A percentile compares a stretch with the other conserved stretches of the same genome.
Evolutionary conservation across 2,888 invertebrate genomes (phyloP).

Genomic region (Synanthedon formicaeformis): DNA sequence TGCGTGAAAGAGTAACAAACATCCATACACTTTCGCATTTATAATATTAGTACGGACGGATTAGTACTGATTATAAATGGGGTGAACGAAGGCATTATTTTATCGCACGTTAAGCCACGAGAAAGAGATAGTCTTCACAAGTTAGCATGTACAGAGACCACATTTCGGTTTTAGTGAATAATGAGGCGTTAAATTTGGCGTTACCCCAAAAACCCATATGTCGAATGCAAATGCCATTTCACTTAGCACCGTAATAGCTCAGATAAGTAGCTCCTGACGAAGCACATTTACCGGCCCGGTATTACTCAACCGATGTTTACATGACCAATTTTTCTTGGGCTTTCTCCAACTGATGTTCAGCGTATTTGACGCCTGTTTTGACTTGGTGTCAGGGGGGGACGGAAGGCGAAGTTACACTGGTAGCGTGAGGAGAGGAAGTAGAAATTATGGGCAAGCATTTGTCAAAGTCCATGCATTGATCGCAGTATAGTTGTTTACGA

Average conservation of each 20-base stretch:
- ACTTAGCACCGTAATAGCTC: conserved; percentile 47
- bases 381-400: not conserved
- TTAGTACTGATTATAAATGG: too few relatives aligned
- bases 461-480: conserved; percentile 48
- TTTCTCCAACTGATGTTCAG: conserved; percentile 2
- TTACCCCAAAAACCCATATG: not conserved
- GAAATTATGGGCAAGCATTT: conserved; percentile 49
- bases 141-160: too few relatives aligned
- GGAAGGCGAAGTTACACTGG: not conserved
- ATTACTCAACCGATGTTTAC: conserved; percentile 42
- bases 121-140: too few relatives aligned
- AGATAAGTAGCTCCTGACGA: conserved; percentile 55
- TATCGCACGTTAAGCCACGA: too few relatives aligned
- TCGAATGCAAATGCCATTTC: conserved; percentile 13
- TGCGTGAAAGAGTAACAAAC: too few relatives aligned
- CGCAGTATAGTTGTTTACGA: conserved; percentile 10
- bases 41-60: too few relatives aligned
- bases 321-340: conserved; percentile 24
- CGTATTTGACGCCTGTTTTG: not conserved
- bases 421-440: conserved; percentile 11
- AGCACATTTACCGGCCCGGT: conserved; percentile 47
- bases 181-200: not conserved
- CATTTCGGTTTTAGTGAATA: too few relatives aligned
- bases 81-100: too few relatives aligned
- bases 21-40: too few relatives aligned